Conservation (phyloP, 2,113 vertebrate genomes). For the Jacana jacana region DNA sequence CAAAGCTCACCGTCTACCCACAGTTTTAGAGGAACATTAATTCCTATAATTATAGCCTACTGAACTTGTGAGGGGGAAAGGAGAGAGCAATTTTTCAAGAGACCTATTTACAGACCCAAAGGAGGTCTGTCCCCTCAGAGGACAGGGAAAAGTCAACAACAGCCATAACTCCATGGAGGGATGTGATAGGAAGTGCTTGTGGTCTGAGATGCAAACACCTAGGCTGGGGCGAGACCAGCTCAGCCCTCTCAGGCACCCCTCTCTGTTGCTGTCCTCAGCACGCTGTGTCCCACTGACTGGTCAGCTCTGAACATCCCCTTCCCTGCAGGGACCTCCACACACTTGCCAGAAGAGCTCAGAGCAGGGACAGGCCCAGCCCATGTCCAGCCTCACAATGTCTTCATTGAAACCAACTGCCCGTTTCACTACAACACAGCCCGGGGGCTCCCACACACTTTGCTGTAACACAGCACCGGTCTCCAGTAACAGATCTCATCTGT, state of each 20-base stretch:
- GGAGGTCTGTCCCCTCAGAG: no score
- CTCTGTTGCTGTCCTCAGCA: neutral
- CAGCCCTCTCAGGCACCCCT: neutral
- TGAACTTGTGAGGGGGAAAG: neutral
- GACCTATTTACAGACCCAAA: neutral
- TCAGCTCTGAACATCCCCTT: neutral
- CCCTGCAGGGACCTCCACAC: neutral
- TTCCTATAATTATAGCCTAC: neutral
- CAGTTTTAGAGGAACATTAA: neutral
- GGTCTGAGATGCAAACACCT: neutral
- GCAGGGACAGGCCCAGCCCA: neutral
- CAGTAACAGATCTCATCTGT: neutral
- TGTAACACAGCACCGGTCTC: neutral
- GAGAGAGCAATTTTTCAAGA: neutral
- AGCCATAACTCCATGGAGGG: rapidly evolving
- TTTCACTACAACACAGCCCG: rapidly evolving
- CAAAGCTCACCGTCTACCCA: neutral
- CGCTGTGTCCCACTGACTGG: neutral
- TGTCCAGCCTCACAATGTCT: neutral
- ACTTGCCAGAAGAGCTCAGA: neutral
- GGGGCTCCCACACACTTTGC: neutral
- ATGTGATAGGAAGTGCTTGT: neutral
- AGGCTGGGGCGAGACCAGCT: neutral
- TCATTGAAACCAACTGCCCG: neutral
- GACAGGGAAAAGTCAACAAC: neutral